phyloP scores from a whole-genome alignment of 2,113 vertebrate genomes.

The Emydura subglobosa region DNA sequence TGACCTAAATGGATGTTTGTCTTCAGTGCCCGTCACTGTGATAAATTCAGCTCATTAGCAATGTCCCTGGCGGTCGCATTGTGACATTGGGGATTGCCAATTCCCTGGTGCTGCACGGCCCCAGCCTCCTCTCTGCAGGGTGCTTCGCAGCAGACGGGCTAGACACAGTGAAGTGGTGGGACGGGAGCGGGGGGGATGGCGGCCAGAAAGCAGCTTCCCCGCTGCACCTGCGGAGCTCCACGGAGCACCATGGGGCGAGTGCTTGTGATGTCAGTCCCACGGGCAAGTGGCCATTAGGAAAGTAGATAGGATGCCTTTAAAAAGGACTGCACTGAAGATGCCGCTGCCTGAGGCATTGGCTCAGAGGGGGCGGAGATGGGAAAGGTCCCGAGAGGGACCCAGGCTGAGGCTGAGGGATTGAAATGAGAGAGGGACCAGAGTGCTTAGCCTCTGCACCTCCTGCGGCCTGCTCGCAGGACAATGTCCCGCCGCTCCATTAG shows the following conservation, averaged over 20 bases:
- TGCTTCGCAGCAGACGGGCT: too few relatives aligned
- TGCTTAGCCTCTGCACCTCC: not conserved
- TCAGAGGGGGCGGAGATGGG: not conserved
- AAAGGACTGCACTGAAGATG: not conserved
- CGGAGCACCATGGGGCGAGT: not conserved
- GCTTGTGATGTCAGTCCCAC: not conserved
- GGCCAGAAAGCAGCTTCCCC: not conserved
- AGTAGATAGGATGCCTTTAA: not conserved
- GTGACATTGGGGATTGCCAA: not conserved
- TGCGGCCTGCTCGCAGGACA: not conserved
- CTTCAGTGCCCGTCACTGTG: not conserved
- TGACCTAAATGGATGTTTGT: not conserved
- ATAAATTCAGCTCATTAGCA: not conserved
- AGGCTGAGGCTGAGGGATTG: not conserved
- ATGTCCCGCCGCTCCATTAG: not conserved
- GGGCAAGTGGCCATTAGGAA: not conserved
- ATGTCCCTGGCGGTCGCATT: not conserved
- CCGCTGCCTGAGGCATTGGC: not conserved
- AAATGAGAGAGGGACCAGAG: not conserved
- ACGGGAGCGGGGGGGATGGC: not conserved
- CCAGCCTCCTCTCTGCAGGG: not conserved
- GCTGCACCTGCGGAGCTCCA: not conserved
- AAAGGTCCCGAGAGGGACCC: not conserved
- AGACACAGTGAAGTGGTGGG: too few relatives aligned
- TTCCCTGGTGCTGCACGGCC: not conserved